Base-by-base conservation (phyloP, 2,797 vertebrate genomes). In the Myoxocephalus aenaeus region DNA sequence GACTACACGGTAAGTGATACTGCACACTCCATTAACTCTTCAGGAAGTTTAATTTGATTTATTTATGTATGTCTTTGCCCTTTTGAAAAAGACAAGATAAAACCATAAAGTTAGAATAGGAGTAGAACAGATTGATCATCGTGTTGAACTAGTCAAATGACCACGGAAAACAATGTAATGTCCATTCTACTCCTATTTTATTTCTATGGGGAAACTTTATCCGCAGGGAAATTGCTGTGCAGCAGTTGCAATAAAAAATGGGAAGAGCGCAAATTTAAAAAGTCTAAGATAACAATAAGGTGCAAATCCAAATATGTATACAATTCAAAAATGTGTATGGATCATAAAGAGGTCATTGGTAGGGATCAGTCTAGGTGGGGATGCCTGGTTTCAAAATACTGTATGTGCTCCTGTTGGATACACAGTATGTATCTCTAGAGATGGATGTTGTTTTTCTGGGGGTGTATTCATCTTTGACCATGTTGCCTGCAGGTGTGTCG, bases 1-100 rank as follows among this genome's bases (percentile, higher is more conserved):
- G 93, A 97, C 97, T 29, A 99, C 98, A 75, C 91, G 77, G 98
- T 99, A 90, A 97, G 98, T 89, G 58, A 25, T 17, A 11, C 22
- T 40, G 13, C 34, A 53, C 57, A 56, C 25, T 27, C 29, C 44
- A 3, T 2, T 64, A 73, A 61, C 65, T 48, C n/a, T 58, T 46
- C 17, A 12, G 14, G 4, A 27, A 4, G 32, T 53, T 44, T 50
- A 8, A 22, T 40, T 58, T 65, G 1, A 57, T 70, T 51, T 12
- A 14, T 54, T 34, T 12, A 18, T 27, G 40, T 42, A 7, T 40
- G 40, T 46, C 13, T 25, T 42, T 18, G n/a, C 58, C 27, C n/a
- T 50, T 1, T 54, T 75, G 17, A 15, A 18, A 42, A 63, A 44
- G 32, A 36, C 18, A 38, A 36, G 32, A 59, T 61, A 17, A 44